Base-by-base conservation (phyloP, 1,140 invertebrate genomes). In the Fopius arisanus region DNA sequence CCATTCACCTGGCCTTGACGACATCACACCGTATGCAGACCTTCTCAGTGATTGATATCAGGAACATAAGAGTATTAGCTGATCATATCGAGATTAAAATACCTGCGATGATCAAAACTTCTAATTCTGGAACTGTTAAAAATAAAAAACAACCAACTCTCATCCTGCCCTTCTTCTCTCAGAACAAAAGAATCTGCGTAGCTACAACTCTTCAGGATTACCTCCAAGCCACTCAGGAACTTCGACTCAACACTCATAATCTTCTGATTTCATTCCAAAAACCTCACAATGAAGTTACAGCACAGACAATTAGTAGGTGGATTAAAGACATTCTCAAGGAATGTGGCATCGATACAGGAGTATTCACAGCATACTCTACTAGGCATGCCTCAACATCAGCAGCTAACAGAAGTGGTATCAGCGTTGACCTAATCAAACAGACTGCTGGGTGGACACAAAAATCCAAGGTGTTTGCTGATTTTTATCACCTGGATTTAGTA, bases 311-410 rank as follows among this genome's bases (percentile, higher is more conserved):
- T 1, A 54, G 76, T 41, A 70, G 79, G n/a, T 83, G 80, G 79
- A 74, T 72, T 14, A 72, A 77, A 41, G 48, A 48, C 4, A 62
- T 63, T 2, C 31, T 77, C 0, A n/a, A n/a, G 0, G 23, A 67
- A 31, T 67, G 69, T 31, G 68, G 72, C 12, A 29, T 77, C 10
- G 69, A 77, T 31, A 71, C 70, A 4, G 31, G 69, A 21, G 67
- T 21, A 23, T 82, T 81, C 43, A 63, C 70, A 14, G 78, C 79
- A 0, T 76, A 82, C 65, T 78, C 75, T 67, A 79, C 79, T 23
- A 54, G 80, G 2, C 80, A 82, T 74, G 80, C 81, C 19, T 28
- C 78, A n/a, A 80, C 79, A 19, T 82, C 80, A 26, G 72, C 78
- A 9, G 81, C 79, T 10, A 66, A 48, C n/a, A 40, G 28, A 14